Conservation (phyloP, 2,888 invertebrate genomes). For the Dasysyrphus tricinctus region DNA sequence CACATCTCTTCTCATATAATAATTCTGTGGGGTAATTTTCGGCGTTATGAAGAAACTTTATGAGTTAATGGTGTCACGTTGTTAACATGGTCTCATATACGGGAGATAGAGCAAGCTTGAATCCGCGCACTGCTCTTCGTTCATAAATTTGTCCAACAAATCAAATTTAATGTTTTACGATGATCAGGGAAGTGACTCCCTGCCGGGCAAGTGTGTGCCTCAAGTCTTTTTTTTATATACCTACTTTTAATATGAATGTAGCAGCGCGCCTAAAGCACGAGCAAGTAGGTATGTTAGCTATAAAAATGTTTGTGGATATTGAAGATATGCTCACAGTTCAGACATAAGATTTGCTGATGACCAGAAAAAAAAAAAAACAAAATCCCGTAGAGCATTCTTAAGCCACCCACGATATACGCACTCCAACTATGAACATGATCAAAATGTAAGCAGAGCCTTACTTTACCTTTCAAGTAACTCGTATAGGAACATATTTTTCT, state of each 20-base stretch:
- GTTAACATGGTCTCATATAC: constrained; percentile 58
- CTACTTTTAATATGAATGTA: constrained; percentile 48
- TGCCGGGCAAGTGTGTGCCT: constrained; percentile 68
- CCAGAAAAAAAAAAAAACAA: constrained; percentile 1
- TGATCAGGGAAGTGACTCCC: constrained; percentile 56
- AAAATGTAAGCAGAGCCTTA: neutral
- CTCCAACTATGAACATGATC: neutral
- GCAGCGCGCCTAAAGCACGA: constrained; percentile 13
- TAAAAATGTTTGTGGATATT: constrained; percentile 10
- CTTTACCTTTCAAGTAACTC: no score
- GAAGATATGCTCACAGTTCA: constrained; percentile 3
- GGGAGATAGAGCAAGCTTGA: constrained; percentile 31
- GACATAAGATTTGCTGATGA: constrained; percentile 47
- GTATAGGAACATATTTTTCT: no score
- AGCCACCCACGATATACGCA: constrained; percentile 41
- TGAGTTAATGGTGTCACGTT: constrained; percentile 71
- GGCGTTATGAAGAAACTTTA: constrained; percentile 62
- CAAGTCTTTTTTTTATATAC: constrained; percentile 36
- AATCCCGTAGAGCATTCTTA: constrained; percentile 41
- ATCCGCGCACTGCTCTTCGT: constrained; percentile 36
- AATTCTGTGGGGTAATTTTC: constrained; percentile 57
- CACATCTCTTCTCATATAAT: constrained; percentile 42
- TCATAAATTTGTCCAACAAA: constrained; percentile 69
- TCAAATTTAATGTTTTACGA: constrained; percentile 74
- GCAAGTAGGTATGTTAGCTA: neutral